Evolutionary conservation across 2,888 invertebrate genomes (phyloP).

Genomic region (Clivina fossor): DNA sequence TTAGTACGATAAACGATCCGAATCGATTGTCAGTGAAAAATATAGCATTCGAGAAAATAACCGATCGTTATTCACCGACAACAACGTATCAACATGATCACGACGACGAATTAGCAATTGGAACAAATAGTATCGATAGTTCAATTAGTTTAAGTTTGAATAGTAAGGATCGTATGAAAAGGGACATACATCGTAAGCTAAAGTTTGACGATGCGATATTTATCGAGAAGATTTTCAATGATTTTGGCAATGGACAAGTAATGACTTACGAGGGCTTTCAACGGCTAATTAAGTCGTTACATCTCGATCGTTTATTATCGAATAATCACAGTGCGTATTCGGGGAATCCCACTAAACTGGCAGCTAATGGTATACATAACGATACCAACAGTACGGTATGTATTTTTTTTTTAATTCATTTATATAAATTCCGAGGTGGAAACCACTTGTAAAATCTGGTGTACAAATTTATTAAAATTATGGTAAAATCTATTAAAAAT

Average conservation of each 20-base stretch:
- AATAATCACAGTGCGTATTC: conserved; percentile 9
- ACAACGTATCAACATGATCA: background rate
- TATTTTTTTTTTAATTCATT: background rate
- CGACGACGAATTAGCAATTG: conserved; percentile 6
- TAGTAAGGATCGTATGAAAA: conserved; percentile 8
- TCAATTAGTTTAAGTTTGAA: conserved; percentile 14
- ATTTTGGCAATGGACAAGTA: conserved; percentile 65
- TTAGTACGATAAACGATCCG: conserved; percentile 36
- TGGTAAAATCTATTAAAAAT: too few species aligned
- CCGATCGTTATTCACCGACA: conserved; percentile 24
- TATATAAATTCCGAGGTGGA: background rate
- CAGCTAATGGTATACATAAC: conserved; percentile 15
- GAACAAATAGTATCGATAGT: conserved; percentile 11
- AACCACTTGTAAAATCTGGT: too few species aligned
- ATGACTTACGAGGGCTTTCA: conserved; percentile 73
- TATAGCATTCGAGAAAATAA: conserved; percentile 29
- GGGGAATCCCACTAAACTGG: conserved; percentile 5
- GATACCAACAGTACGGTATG: conserved; percentile 22
- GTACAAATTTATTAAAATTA: too few species aligned
- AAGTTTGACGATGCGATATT: conserved; percentile 49
- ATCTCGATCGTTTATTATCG: conserved; percentile 55
- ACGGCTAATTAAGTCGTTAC: conserved; percentile 63
- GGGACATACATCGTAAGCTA: conserved; percentile 11
- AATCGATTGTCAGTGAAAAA: conserved; percentile 30
- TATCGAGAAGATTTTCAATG: conserved; percentile 66